These are phyloP conservation scores for Stomatorhinus ivindoensis DNA, from an alignment of 2,113 vertebrate species.

Conservation along the genomic window DNA sequence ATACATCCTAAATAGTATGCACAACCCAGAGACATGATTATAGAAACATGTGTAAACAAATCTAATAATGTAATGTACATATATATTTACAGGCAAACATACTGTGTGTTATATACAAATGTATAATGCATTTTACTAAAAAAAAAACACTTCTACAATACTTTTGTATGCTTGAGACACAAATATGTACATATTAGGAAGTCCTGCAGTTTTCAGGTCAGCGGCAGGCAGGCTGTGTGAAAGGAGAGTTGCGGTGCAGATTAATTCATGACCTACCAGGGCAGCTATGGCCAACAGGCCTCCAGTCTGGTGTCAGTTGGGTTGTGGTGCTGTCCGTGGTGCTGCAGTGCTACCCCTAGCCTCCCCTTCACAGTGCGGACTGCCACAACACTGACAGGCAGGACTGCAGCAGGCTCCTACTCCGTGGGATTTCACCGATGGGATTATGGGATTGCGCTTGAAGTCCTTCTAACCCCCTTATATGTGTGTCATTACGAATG, in stretches of 20 bases:
- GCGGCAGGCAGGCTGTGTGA: neutral
- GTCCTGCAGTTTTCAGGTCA: neutral
- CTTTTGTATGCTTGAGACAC: neutral
- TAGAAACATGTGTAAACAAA: neutral
- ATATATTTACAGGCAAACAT: neutral
- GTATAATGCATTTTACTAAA: neutral
- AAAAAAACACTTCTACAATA: neutral
- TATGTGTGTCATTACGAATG: constrained; percentile 24
- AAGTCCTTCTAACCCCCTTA: neutral
- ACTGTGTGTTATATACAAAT: neutral
- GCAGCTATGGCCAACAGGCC: neutral
- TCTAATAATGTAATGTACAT: neutral
- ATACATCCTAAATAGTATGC: neutral
- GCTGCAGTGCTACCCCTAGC: constrained; percentile 20
- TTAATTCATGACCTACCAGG: neutral
- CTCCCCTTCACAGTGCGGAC: neutral
- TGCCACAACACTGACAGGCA: neutral
- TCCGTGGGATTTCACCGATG: neutral
- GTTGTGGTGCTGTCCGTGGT: constrained; percentile 31
- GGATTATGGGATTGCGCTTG: neutral
- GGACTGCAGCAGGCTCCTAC: neutral
- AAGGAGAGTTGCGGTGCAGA: neutral
- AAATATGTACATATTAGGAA: neutral
- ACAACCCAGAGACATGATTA: neutral
- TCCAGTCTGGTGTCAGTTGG: neutral